Evolutionary conservation across 2,797 vertebrate genomes (phyloP).

Genomic region (Spinus olivaceus): DNA sequence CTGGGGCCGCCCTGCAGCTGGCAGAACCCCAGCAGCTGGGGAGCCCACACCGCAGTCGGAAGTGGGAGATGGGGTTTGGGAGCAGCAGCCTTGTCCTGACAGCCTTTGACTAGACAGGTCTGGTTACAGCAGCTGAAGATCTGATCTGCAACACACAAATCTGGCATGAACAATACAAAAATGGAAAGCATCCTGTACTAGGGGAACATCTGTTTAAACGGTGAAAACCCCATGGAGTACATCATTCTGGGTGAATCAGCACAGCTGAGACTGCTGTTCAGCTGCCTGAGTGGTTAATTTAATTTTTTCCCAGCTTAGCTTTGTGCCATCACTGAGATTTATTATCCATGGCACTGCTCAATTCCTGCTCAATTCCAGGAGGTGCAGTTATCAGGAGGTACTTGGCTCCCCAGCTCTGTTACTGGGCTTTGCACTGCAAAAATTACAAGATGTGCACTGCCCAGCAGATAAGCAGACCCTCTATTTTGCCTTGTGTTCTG

Average conservation of each 20-base stretch:
- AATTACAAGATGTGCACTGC: neutral
- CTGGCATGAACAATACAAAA: constrained; percentile 9
- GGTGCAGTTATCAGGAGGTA: neutral
- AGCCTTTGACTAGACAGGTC: constrained; percentile 48
- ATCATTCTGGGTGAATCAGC: constrained; percentile 51
- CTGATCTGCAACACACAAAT: constrained; percentile 22
- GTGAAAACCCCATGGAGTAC: constrained; percentile 32
- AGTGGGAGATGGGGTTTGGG: neutral
- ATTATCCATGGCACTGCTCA: neutral
- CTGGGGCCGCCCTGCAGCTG: neutral
- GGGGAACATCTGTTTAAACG: constrained; percentile 36
- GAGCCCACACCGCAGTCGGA: neutral
- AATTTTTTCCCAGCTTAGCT: neutral
- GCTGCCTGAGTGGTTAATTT: neutral
- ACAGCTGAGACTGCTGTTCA: neutral
- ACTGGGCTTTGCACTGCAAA: neutral
- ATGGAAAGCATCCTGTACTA: constrained; percentile 42
- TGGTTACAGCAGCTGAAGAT: constrained; percentile 47
- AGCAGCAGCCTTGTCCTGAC: constrained; percentile 11
- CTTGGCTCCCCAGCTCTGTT: neutral
- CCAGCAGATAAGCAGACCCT: neutral
- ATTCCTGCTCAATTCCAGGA: neutral
- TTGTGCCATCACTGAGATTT: neutral
- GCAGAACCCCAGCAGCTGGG: neutral
- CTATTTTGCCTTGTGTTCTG: neutral